Evolutionary conservation across 2,797 vertebrate species (phyloP).

Genomic region (Spheniscus humboldti): DNA sequence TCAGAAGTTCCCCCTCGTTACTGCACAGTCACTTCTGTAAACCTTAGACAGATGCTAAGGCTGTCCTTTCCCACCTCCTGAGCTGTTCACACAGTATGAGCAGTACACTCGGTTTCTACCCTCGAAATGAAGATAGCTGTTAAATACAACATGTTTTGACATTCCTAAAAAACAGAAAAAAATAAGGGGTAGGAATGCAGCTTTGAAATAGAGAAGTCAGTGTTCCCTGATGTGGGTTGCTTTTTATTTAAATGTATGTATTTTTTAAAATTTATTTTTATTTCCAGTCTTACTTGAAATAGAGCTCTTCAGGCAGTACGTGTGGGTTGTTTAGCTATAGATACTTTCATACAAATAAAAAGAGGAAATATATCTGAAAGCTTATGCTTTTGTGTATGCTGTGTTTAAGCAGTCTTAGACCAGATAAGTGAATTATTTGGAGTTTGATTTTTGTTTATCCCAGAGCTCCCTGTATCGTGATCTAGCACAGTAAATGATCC

Average conservation of each 20-base stretch:
- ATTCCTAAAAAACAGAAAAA: neutral
- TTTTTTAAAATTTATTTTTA: neutral
- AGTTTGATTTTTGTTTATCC: neutral
- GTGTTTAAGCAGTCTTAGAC: neutral
- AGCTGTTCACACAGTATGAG: neutral
- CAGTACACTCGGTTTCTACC: neutral
- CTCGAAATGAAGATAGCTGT: neutral
- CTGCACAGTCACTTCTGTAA: neutral
- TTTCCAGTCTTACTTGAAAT: constrained; percentile 7
- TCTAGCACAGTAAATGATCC: neutral
- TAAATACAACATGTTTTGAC: neutral
- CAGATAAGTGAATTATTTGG: neutral
- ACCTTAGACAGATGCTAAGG: neutral
- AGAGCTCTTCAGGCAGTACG: neutral
- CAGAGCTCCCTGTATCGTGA: neutral
- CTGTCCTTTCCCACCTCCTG: neutral
- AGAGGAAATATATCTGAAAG: neutral
- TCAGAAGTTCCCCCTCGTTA: neutral
- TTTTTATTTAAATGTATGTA: neutral
- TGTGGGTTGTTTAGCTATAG: neutral
- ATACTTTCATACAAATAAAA: neutral
- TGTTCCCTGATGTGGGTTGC: neutral
- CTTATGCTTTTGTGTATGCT: neutral
- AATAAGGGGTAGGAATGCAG: neutral
- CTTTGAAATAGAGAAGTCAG: neutral